These are phyloP conservation scores for Drosophila pectinifera DNA, from an alignment of 1,140 invertebrate genomes.

Conservation along the genomic window DNA sequence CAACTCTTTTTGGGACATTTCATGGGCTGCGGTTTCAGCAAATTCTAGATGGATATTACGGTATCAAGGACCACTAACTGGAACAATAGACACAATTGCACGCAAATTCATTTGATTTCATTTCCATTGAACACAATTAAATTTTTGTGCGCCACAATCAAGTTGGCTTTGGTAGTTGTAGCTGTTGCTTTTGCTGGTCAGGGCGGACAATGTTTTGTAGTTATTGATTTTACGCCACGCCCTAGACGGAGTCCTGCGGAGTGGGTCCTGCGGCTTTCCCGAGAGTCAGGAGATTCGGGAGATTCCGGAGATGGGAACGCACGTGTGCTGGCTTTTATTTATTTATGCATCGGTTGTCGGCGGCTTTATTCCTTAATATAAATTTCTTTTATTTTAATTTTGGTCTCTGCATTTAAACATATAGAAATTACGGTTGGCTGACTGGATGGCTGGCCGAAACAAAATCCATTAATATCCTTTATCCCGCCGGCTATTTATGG, in stretches of 20 bases:
- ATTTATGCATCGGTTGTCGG: constrained; percentile 64
- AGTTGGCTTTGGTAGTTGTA: constrained; percentile 52
- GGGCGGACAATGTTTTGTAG: constrained; percentile 29
- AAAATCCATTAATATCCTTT: constrained; percentile 80
- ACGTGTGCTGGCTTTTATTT: constrained; percentile 63
- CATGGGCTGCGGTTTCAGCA: constrained; percentile 11
- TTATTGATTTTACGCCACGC: constrained; percentile 59
- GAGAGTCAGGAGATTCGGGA: constrained; percentile 4
- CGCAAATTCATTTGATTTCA: constrained; percentile 56
- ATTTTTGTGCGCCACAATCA: constrained; percentile 64
- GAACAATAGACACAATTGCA: constrained; percentile 39
- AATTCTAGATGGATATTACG: constrained; percentile 23
- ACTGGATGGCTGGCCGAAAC: constrained; percentile 32
- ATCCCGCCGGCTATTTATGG: constrained; percentile 60
- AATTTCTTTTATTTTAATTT: constrained; percentile 37
- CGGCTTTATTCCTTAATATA: constrained; percentile 41
- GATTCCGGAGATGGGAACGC: constrained; percentile 10
- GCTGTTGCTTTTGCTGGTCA: constrained; percentile 40
- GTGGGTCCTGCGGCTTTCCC: too few species aligned
- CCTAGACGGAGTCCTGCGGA: constrained; percentile 6
- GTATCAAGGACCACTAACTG: not conserved
- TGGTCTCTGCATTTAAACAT: constrained; percentile 25
- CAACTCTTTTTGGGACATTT: not conserved
- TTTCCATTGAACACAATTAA: constrained; percentile 71
- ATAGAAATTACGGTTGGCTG: constrained; percentile 53